Evolutionary conservation across 2,888 invertebrate genomes (phyloP).

Genomic region (Oligia fasciuncula): DNA sequence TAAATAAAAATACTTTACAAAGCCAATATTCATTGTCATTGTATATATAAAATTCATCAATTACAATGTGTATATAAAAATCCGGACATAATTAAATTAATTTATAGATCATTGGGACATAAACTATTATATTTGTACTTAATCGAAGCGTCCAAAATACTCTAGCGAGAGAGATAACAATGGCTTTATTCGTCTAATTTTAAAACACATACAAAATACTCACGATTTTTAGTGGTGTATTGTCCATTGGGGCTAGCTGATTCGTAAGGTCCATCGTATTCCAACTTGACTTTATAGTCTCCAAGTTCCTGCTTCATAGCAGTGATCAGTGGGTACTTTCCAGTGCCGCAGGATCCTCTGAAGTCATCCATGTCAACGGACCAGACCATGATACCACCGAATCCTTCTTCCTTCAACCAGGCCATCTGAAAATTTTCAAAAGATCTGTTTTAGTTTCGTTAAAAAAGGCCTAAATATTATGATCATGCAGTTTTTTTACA

Average conservation of each 20-base stretch:
- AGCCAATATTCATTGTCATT: no score
- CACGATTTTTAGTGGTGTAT: constrained; percentile 97
- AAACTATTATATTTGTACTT: neutral
- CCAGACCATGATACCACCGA: constrained; percentile 99
- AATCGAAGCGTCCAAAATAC: neutral
- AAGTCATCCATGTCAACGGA: constrained; percentile 99
- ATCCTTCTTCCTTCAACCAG: constrained; percentile 98
- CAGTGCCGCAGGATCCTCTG: constrained; percentile 96
- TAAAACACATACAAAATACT: constrained; percentile 84
- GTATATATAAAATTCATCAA: no score
- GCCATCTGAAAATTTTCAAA: constrained; percentile 92
- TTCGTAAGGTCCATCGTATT: constrained; percentile 97
- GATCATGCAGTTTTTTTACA: no score
- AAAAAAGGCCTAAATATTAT: neutral
- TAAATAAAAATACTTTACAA: no score
- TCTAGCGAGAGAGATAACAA: neutral
- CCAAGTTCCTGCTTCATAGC: constrained; percentile 96
- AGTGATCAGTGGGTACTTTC: constrained; percentile 96
- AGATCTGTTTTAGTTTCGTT: neutral
- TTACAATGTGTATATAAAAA: no score
- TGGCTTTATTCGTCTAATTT: neutral
- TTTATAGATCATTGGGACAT: neutral
- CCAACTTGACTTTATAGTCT: constrained; percentile 94
- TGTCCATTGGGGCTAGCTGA: constrained; percentile 92
- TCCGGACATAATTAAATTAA: neutral